Evolutionary conservation across 2,888 invertebrate genomes (phyloP).

Genomic region (Mechanitis mazaeus): DNA sequence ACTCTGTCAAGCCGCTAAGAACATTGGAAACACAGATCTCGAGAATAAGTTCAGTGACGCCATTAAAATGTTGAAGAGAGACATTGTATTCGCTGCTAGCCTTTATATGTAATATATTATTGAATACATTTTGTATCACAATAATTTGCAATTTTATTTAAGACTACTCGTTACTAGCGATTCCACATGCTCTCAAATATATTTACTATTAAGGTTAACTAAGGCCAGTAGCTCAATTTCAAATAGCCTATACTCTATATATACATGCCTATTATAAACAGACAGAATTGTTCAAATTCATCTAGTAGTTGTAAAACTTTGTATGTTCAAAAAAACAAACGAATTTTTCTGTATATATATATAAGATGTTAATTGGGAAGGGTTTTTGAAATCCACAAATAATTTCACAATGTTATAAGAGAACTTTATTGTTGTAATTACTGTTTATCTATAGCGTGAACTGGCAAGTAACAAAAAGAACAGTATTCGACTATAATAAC

Average conservation of each 20-base stretch:
- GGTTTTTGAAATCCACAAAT: conserved; percentile 18
- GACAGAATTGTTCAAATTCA: too few relatives aligned
- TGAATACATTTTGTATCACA: conserved; percentile 3
- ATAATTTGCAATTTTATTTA: neutral
- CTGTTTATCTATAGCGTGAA: conserved; percentile 76
- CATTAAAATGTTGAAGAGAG: conserved; percentile 93
- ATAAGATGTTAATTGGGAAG: neutral
- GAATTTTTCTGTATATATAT: too few relatives aligned
- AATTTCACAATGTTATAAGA: conserved; percentile 71
- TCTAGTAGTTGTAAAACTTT: too few relatives aligned
- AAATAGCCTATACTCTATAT: too few relatives aligned
- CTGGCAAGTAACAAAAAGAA: conserved; percentile 72
- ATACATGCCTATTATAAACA: too few relatives aligned
- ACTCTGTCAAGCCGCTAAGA: conserved; percentile 96
- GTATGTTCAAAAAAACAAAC: too few relatives aligned
- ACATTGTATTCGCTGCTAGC: conserved; percentile 99
- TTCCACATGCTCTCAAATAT: too few relatives aligned
- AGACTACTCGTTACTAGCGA: too few relatives aligned
- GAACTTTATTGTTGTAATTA: conserved; percentile 76
- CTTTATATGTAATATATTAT: conserved; percentile 79
- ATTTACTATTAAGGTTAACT: too few relatives aligned
- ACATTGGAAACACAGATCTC: conserved; percentile 95
- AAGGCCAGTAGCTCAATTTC: too few relatives aligned
- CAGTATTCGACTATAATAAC: conserved; percentile 66
- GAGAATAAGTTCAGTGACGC: conserved; percentile 97